phyloP scores from a whole-genome alignment of 2,888 invertebrate genomes.

The Spodoptera picta region DNA sequence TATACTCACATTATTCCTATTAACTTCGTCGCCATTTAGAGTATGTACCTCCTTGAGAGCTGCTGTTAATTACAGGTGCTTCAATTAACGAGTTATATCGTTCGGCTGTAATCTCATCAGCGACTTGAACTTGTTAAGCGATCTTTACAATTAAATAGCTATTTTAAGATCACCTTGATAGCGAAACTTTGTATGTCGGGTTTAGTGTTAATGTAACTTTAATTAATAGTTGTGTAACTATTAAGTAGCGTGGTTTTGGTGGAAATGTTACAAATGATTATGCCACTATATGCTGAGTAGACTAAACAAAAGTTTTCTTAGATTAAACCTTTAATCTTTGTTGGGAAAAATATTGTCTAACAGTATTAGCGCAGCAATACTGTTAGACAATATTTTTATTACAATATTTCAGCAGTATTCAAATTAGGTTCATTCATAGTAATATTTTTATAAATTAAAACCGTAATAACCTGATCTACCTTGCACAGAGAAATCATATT shows the following conservation, averaged over 20 bases:
- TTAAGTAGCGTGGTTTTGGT: constrained; percentile 1
- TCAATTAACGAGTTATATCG: constrained; percentile 78
- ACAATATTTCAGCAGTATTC: too few species aligned
- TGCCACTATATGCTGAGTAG: constrained; percentile 4
- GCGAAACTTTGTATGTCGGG: constrained; percentile 24
- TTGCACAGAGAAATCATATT: too few species aligned
- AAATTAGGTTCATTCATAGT: too few species aligned
- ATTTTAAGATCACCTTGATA: constrained; percentile 34
- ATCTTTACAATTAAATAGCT: constrained; percentile 53
- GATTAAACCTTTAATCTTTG: too few species aligned
- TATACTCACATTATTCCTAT: constrained; percentile 84
- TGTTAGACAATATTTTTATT: too few species aligned
- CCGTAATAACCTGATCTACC: too few species aligned
- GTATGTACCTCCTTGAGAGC: constrained; percentile 77
- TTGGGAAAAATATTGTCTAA: too few species aligned
- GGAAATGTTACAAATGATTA: constrained; percentile 10
- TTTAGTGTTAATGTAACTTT: constrained; percentile 18
- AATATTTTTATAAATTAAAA: too few species aligned
- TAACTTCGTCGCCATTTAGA: constrained; percentile 78
- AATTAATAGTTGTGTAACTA: constrained; percentile 23
- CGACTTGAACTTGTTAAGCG: constrained; percentile 64
- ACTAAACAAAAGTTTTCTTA: background rate
- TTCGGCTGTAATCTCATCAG: constrained; percentile 69
- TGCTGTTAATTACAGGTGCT: constrained; percentile 79
- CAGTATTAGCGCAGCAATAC: too few species aligned